phyloP scores from a whole-genome alignment of 1,140 invertebrate genomes.

The Heliconius himera region DNA sequence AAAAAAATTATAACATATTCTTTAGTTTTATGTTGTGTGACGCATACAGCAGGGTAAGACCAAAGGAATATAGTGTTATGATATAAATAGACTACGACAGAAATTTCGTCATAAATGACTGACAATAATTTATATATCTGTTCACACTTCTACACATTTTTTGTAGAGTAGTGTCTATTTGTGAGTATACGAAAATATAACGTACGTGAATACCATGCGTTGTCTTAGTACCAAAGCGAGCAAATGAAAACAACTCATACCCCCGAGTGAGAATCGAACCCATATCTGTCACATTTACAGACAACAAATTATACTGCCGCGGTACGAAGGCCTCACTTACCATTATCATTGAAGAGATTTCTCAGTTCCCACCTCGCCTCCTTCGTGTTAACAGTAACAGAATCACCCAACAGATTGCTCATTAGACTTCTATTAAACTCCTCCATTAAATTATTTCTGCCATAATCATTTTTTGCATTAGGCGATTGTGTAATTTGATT shows the following conservation, averaged over 20 bases:
- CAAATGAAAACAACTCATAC: not conserved
- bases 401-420: conserved; percentile 74
- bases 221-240: not conserved
- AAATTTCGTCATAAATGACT: too few relatives aligned
- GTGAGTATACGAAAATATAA: not conserved
- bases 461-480: conserved; percentile 53
- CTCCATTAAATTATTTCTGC: conserved; percentile 74
- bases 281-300: not conserved
- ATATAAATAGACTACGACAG: too few relatives aligned
- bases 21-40: too few relatives aligned
- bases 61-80: not conserved
- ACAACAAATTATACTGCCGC: too few relatives aligned
- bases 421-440: conserved; percentile 79
- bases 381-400: conserved; percentile 84
- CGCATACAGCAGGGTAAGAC: not conserved
- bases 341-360: conserved; percentile 77
- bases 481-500: conserved; percentile 49
- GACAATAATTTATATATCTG: too few relatives aligned
- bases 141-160: too few relatives aligned
- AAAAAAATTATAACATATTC: not conserved
- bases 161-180: too few relatives aligned
- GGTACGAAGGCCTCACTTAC: conserved; percentile 40
- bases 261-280: not conserved
- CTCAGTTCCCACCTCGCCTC: conserved; percentile 80
- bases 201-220: too few relatives aligned